Percentiles rank a stretch among this genome's conserved stretches.
Conservation (phyloP, 1,140 invertebrate genomes). For the Bathynomus jamesi region DNA sequence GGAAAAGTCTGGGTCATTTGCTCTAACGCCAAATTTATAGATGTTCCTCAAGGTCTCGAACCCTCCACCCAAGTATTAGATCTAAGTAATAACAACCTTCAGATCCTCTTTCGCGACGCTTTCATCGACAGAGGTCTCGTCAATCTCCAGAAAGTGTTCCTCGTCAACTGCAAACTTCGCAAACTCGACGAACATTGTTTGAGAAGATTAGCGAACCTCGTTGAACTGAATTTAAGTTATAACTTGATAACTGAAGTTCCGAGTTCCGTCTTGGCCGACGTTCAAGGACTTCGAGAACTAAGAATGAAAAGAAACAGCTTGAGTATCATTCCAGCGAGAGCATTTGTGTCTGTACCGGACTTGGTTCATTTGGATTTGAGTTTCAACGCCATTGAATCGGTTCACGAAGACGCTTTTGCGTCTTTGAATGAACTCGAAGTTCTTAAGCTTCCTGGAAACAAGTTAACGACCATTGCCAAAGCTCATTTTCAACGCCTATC, state of each 20-base stretch:
- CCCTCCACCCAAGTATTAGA: constrained; percentile 63
- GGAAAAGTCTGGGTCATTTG: constrained; percentile 84
- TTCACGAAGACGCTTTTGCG: constrained; percentile 60
- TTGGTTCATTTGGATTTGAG: constrained; percentile 63
- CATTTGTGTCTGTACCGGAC: constrained; percentile 58
- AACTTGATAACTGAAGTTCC: constrained; percentile 62
- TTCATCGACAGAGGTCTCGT: constrained; percentile 68
- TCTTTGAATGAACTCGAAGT: constrained; percentile 62
- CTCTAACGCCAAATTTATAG: constrained; percentile 52
- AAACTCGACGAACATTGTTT: constrained; percentile 74
- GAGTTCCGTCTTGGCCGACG: constrained; percentile 57
- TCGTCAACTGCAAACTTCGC: constrained; percentile 58
- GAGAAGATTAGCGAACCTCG: constrained; percentile 69
- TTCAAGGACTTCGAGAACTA: constrained; percentile 64
- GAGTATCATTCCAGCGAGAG: constrained; percentile 55
- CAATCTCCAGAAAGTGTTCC: constrained; percentile 75
- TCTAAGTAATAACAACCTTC: constrained; percentile 73
- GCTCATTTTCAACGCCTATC: constrained; percentile 56
- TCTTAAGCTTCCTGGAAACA: constrained; percentile 66
- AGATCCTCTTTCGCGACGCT: constrained; percentile 65
- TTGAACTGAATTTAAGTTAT: constrained; percentile 66
- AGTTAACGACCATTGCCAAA: constrained; percentile 54
- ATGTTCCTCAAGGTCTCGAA: constrained; percentile 20
- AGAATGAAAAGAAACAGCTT: constrained; percentile 65
- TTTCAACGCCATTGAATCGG: constrained; percentile 55